Evolutionary conservation across 1,140 invertebrate genomes (phyloP), one percentile per base, ranked within the genome.

Genomic region (Physella acuta): DNA sequence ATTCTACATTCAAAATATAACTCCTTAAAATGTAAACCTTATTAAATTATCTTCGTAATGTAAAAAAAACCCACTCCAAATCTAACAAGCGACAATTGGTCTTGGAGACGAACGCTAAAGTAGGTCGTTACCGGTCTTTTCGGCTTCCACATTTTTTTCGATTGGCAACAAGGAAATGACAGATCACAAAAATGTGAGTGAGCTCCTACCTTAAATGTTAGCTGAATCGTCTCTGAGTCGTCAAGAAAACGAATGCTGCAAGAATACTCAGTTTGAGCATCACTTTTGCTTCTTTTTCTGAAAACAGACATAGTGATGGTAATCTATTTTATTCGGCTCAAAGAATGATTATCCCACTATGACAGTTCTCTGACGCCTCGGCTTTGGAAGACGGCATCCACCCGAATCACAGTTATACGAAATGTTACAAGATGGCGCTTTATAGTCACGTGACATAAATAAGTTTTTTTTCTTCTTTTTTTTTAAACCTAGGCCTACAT

Each of bases 221-320:
- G 93, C 88, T 95, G 92, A 79, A 98, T 88, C 77, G 95, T 92
- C 87, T 97, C 94, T 71, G 92, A 91, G 87, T 98, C 95, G 86
- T 97, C 94, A 76, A 98, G 87, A 73, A 98, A 89, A 78, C 94
- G 89, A 73, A 98, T 91, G 73, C 93, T 96, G 87, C 94, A 95
- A 88, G 94, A 94, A 88, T 93, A 93, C 64, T 83, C 80, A 73
- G 75, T 75, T 39, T 78, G 77, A n/a, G 76, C 71, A 53, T 82
- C 81, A 51, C 75, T 76, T 70, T 82, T 82, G 67, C 74, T 76
- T 68, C 72, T 76, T 75, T 81, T 82, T 44, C 79, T 75, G 76
- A 82, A 82, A 73, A 82, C 73, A 62, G 73, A 73, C 68, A 77
- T 75, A 39, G n/a, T 72, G 55, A 36, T 68, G 51, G 55, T 61